phyloP scores from a whole-genome alignment of 2,113 vertebrate genomes.

The Heterotis niloticus region DNA sequence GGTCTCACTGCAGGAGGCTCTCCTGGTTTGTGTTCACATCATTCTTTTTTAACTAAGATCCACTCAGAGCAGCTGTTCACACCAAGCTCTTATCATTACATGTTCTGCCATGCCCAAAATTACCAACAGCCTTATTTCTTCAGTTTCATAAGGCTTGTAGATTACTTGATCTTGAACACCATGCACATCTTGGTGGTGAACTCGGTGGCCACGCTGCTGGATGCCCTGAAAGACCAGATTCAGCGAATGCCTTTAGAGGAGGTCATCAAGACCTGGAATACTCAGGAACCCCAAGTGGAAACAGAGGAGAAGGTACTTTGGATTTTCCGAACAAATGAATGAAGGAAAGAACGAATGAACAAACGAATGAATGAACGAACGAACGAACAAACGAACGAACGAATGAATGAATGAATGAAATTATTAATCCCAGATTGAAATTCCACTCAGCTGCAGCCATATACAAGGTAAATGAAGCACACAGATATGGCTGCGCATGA shows the following conservation, averaged over 20 bases:
- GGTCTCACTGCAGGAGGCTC: constrained; percentile 57
- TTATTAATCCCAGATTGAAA: too few species aligned
- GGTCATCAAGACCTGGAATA: constrained; percentile 65
- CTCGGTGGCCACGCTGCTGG: constrained; percentile 62
- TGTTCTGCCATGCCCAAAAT: not conserved
- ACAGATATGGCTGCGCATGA: too few species aligned
- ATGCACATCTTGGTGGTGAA: constrained; percentile 69
- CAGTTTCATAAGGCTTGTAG: constrained; percentile 78
- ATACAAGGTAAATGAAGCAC: too few species aligned
- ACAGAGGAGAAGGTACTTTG: constrained; percentile 55
- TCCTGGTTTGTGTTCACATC: constrained; percentile 59
- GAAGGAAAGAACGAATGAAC: too few species aligned
- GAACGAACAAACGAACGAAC: too few species aligned
- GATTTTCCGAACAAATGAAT: not conserved
- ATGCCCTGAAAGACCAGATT: constrained; percentile 62
- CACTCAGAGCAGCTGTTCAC: not conserved
- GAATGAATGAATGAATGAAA: too few species aligned
- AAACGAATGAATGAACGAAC: too few species aligned
- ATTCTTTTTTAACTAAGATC: not conserved
- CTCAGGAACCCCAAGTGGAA: constrained; percentile 40
- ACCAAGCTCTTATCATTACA: not conserved
- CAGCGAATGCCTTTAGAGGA: constrained; percentile 56
- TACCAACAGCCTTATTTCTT: constrained; percentile 5
- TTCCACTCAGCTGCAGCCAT: too few species aligned
- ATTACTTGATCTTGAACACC: constrained; percentile 75